phyloP scores from a whole-genome alignment of 2,113 vertebrate species.

The Osmerus eperlanus region DNA sequence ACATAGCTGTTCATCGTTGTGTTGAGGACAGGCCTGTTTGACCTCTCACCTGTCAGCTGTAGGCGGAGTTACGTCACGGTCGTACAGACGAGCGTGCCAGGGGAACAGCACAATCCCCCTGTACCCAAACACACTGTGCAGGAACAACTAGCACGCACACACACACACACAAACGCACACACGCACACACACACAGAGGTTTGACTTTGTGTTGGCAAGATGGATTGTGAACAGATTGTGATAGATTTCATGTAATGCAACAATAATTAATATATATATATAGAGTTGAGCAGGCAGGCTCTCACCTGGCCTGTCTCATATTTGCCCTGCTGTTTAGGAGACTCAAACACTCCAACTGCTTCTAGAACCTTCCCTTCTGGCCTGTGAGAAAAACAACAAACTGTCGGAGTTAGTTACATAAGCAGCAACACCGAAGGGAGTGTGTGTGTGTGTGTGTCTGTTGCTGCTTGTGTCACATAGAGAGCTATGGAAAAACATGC shows the following conservation, averaged over 20 bases:
- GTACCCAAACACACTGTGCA: conserved; percentile 89
- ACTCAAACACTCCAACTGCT: conserved; percentile 83
- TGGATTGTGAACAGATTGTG: neutral
- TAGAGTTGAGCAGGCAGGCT: too few relatives aligned
- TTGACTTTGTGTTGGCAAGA: neutral
- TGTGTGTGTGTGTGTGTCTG: neutral
- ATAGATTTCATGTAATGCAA: too few relatives aligned
- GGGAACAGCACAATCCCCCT: conserved; percentile 85
- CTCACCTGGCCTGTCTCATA: conserved; percentile 86
- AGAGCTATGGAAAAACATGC: neutral
- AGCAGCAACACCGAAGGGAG: conserved; percentile 2
- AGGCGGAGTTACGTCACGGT: conserved; percentile 79
- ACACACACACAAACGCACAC: neutral
- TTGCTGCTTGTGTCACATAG: neutral
- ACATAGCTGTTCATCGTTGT: neutral
- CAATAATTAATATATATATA: too few relatives aligned
- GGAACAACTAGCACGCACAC: conserved; percentile 74
- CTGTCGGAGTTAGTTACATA: conserved; percentile 43
- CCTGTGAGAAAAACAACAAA: conserved; percentile 60
- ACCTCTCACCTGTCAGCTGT: conserved; percentile 76
- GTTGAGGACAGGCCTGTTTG: neutral
- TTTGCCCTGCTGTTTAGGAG: conserved; percentile 82
- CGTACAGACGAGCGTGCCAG: conserved; percentile 86
- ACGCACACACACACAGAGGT: neutral
- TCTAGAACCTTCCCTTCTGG: conserved; percentile 85